Evolutionary conservation across 1,140 invertebrate genomes (phyloP).

Genomic region (Littorina saxatilis): DNA sequence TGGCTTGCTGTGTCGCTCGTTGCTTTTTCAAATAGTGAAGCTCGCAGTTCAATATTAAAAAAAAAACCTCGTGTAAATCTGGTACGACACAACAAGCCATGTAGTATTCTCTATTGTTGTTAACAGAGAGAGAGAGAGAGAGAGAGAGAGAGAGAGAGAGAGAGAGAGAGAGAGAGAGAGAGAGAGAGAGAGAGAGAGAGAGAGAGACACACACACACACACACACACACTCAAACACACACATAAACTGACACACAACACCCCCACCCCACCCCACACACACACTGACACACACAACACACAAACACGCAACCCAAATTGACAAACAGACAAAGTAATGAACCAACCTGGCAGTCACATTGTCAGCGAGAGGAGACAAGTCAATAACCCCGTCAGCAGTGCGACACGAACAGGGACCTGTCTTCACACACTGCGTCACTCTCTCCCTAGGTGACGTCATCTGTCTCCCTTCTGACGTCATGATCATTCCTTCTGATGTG

Average conservation of each 20-base stretch:
- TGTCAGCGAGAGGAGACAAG: neutral
- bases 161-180: neutral
- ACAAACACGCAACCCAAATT: neutral
- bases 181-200: slow-evolving; percentile 7
- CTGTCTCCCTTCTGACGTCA: neutral
- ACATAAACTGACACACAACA: neutral
- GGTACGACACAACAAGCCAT: too few species aligned
- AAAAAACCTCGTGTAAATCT: too few species aligned
- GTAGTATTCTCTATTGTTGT: too few species aligned
- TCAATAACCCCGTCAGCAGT: neutral
- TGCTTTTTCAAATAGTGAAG: too few species aligned
- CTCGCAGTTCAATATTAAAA: too few species aligned
- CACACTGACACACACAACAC: slow-evolving; percentile 6
- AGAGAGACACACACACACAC: neutral
- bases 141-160: neutral
- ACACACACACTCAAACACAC: neutral
- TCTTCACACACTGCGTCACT: slow-evolving; percentile 12
- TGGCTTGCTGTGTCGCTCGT: too few species aligned
- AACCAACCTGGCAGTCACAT: slow-evolving; percentile 6
- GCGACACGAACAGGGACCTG: slow-evolving; percentile 12
- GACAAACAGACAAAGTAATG: neutral
- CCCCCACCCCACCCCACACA: too few species aligned
- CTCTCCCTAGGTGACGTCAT: slow-evolving; percentile 1
- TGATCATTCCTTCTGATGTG: neutral
- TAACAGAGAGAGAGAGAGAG: neutral